Evolutionary conservation across 2,113 vertebrate species (phyloP), one percentile per base, ranked within the genome.

Genomic region (Larimichthys crocea): DNA sequence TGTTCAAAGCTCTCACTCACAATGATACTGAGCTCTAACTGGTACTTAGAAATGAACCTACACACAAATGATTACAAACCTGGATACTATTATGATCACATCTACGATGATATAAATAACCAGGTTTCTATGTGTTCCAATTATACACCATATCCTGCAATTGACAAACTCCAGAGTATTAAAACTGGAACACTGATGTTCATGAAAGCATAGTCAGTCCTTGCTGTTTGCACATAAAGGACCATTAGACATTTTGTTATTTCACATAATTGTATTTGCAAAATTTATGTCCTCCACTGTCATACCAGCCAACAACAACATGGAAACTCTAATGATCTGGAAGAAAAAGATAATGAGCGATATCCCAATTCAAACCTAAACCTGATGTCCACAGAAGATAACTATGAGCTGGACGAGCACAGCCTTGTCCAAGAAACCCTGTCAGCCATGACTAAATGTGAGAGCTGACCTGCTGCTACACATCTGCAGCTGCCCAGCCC

Each of bases 401-500:
- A 44, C 9, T 48, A 11, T 42, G 5, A 60, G 11, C 53, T 62
- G 69, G 49, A 79, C 35, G 42, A 63, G 76, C 29, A 20, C 11
- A 42, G 48, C 17, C 15, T 52, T 49, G 52, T 71, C 60, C 40
- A 61, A 68, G 78, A 79, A 84, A 89, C 70, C 69, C 52, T 49
- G 68, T 79, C 71, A 79, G 50, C 74, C 57, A 2, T 85, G 82
- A 72, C 67, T 71, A 19, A 17, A n/a, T 65, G 64, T 26, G 40
- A 57, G 71, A 69, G 72, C 64, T 82, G 72, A 76, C 64, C 82
- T 40, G 66, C 70, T 11, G 14, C 81, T 35, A 11, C 77, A 76
- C 74, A 76, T 76, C 61, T 73, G 79, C 40, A 74, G 82, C 78
- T 65, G 62, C 79, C 60, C 70, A 72, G 79, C 83, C 65, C 48